These are phyloP conservation scores for Sorex maritimensis DNA, from an alignment of 2,797 vertebrate genomes.

Conservation along the genomic window DNA sequence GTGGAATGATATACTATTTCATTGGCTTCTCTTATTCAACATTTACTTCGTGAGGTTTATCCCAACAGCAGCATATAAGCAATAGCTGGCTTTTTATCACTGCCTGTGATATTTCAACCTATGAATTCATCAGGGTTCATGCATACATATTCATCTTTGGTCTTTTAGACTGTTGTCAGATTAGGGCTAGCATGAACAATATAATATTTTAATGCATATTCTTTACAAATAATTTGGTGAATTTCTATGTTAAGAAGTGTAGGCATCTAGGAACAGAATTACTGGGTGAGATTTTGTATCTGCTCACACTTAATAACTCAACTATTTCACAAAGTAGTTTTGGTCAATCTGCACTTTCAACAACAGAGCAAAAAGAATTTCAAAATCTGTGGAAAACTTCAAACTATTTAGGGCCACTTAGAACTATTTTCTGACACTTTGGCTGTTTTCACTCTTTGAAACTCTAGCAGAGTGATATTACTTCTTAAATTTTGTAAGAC, in stretches of 20 bases:
- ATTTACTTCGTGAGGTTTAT: background rate
- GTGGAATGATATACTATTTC: background rate
- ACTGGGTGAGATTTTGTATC: background rate
- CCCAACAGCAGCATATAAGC: background rate
- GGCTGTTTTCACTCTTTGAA: background rate
- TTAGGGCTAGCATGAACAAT: background rate
- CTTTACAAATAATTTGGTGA: slow-evolving; percentile 30
- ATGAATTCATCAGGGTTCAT: background rate
- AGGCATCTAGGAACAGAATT: background rate
- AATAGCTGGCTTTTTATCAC: background rate
- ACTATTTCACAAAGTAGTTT: slow-evolving; percentile 11
- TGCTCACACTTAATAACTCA: slow-evolving; percentile 47
- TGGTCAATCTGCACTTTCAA: background rate
- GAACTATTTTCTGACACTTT: background rate
- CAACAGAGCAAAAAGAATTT: background rate
- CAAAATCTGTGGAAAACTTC: slow-evolving; percentile 6
- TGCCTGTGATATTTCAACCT: slow-evolving; percentile 13
- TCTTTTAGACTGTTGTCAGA: background rate
- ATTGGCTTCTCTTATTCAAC: slow-evolving; percentile 6
- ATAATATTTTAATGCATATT: background rate
- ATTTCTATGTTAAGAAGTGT: background rate
- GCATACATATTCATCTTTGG: background rate
- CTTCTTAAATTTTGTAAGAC: slow-evolving; percentile 35
- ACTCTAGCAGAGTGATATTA: background rate
- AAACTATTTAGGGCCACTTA: background rate